Conservation (phyloP, 2,888 invertebrate genomes). For the Agapostemon virescens region DNA sequence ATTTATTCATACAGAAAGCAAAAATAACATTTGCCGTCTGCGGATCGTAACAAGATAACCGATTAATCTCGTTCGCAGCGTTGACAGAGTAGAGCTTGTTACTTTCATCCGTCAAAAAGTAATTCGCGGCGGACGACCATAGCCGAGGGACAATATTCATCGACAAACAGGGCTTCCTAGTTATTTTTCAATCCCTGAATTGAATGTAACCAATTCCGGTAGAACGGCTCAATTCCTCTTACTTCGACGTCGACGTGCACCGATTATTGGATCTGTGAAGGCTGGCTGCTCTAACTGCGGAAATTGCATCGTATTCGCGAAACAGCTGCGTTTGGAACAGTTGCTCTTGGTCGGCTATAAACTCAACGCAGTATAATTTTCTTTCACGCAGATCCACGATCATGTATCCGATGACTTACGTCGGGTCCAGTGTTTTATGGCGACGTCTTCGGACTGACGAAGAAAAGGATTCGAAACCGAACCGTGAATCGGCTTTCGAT, state of each 20-base stretch:
- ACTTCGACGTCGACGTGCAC: slow-evolving; percentile 15
- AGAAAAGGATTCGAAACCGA: not conserved
- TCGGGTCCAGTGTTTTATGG: not conserved
- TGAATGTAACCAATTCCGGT: slow-evolving; percentile 10
- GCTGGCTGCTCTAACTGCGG: slow-evolving; percentile 43
- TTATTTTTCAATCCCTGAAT: slow-evolving; percentile 6
- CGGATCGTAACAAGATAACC: not conserved
- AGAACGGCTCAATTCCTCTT: not conserved
- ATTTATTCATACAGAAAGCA: not conserved
- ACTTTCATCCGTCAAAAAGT: slow-evolving; percentile 2
- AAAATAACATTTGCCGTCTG: not conserved
- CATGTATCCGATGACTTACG: slow-evolving; percentile 7
- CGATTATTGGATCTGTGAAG: slow-evolving; percentile 33
- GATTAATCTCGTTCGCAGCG: slow-evolving; percentile 3
- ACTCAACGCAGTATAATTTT: slow-evolving; percentile 34
- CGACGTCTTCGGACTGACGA: not conserved
- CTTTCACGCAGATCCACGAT: slow-evolving; percentile 5
- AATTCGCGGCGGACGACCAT: not conserved
- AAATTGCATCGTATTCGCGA: slow-evolving; percentile 55
- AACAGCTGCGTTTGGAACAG: slow-evolving; percentile 48
- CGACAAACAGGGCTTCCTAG: slow-evolving; percentile 7
- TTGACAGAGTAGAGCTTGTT: not conserved
- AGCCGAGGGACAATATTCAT: slow-evolving; percentile 5
- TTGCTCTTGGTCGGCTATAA: slow-evolving; percentile 38
- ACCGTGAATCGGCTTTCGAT: not conserved